Conservation (phyloP, 1,140 invertebrate species). For the Limonius californicus region DNA sequence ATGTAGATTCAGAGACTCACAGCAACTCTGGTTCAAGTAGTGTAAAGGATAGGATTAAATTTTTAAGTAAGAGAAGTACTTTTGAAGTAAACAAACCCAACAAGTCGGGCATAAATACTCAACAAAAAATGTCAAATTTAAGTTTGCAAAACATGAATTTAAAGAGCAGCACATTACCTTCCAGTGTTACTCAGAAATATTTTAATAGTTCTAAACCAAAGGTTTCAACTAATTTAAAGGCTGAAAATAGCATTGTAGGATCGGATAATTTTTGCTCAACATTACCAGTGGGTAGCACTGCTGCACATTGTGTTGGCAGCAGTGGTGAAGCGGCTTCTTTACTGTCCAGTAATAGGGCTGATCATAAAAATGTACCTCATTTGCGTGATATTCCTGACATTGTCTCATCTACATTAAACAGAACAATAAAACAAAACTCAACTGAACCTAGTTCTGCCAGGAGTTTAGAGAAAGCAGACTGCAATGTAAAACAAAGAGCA, state of each 20-base stretch:
- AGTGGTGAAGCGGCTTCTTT: no score
- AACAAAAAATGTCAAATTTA: conserved; percentile 29
- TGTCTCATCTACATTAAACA: conserved; percentile 33
- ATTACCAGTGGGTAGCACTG: no score
- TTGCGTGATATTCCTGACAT: conserved; percentile 28
- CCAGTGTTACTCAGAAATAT: conserved; percentile 39
- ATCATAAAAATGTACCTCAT: no score
- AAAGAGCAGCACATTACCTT: conserved; percentile 22
- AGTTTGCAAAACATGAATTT: conserved; percentile 35
- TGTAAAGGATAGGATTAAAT: conserved; percentile 25
- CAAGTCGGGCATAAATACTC: neutral
- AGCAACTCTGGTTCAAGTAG: neutral
- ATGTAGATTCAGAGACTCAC: neutral
- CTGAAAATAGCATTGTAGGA: neutral
- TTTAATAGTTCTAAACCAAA: conserved; percentile 22
- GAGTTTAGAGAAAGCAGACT: no score
- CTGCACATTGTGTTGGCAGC: no score
- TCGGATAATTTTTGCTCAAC: neutral
- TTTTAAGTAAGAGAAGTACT: conserved; percentile 24
- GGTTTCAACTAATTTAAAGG: neutral
- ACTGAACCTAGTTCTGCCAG: neutral
- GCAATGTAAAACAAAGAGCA: no score
- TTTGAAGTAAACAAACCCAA: conserved; percentile 23
- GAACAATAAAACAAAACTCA: neutral
- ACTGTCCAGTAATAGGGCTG: no score